Percentiles rank a stretch among this genome's conserved stretches.
Evolutionary conservation across 2,888 invertebrate species (phyloP).

Genomic region (Furcula furcula): DNA sequence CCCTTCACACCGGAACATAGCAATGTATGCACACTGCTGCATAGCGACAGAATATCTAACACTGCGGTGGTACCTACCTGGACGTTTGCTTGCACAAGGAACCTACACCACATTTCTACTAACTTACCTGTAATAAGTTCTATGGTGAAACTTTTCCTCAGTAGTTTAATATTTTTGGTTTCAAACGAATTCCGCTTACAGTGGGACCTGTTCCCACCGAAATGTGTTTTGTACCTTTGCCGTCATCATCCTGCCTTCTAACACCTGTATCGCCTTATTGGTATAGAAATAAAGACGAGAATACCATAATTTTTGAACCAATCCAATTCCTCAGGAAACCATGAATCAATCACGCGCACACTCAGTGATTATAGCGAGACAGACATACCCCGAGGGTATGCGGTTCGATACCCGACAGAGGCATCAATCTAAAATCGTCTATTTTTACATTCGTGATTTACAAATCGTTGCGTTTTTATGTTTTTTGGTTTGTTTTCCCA

Average conservation of each 20-base stretch:
- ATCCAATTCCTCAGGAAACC: slow-evolving; percentile 6
- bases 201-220: slow-evolving; percentile 9
- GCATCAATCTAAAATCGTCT: slow-evolving; percentile 63
- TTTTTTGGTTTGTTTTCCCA: slow-evolving; percentile 6
- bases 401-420: slow-evolving; percentile 42
- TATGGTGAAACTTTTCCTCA: too few species aligned
- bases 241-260: slow-evolving; percentile 3
- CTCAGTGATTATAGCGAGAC: slow-evolving; percentile 37
- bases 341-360: slow-evolving; percentile 43
- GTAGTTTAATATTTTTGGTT: too few species aligned
- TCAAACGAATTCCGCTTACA: slow-evolving; percentile 9
- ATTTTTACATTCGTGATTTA: slow-evolving; percentile 45
- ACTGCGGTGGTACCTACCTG: too few species aligned
- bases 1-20: too few species aligned
- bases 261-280: not conserved
- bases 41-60: too few species aligned
- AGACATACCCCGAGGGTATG: slow-evolving; percentile 39
- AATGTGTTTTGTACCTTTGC: slow-evolving; percentile 6
- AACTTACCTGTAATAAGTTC: too few species aligned
- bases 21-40: too few species aligned
- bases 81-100: too few species aligned
- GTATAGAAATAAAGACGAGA: slow-evolving; percentile 11
- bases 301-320: slow-evolving; percentile 1
- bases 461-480: slow-evolving; percentile 14
- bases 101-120: too few species aligned